Base-by-base conservation (phyloP, 2,888 invertebrate genomes). In the Euzophera pinguis region DNA sequence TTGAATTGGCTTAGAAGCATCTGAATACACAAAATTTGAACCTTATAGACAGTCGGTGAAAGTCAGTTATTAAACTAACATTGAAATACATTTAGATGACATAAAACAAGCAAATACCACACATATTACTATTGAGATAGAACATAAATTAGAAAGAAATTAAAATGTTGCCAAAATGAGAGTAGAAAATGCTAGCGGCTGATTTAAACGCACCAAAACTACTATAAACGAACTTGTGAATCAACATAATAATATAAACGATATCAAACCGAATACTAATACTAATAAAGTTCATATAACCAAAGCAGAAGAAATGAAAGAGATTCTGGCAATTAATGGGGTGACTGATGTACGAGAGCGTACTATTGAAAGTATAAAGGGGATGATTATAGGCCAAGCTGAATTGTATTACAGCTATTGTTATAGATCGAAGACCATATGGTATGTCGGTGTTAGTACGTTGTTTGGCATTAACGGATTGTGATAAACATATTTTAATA, bases 401-500 rank as follows among this genome's bases (percentile, higher is more conserved):
- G 70, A 68, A 71, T 66, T 66, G 67, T 71, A 75, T 73, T 69
- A 63, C 60, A 55, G 54, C 64, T 57, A 73, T 81, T 87, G 84
- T 86, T 76, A 68, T 68, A 69, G 71, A 74, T 75, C 72, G 69
- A 60, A 61, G 70, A 84, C 83, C 89, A 87, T 87, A 89, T 87
- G 89, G 81, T 75, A 70, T 62, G 64, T 69, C 68, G 71, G 79
- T 78, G 82, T 84, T 84, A 81, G 78, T 71, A 61, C 59, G 61
- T 63, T 67, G 71, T 71, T 66, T 71, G 67, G 69, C 65, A 67
- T 70, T 69, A 70, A 69, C 71, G 75, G 76, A 78, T 76, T 79
- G 71, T 66, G 73, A 65, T 77, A 81, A 86, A 77, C 82, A 85
- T 82, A 84, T 84, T 86, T 80, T 83, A 81, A 80, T 82, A 73